Conservation (phyloP, 1,140 invertebrate species). For the Drosophila navojoa region DNA sequence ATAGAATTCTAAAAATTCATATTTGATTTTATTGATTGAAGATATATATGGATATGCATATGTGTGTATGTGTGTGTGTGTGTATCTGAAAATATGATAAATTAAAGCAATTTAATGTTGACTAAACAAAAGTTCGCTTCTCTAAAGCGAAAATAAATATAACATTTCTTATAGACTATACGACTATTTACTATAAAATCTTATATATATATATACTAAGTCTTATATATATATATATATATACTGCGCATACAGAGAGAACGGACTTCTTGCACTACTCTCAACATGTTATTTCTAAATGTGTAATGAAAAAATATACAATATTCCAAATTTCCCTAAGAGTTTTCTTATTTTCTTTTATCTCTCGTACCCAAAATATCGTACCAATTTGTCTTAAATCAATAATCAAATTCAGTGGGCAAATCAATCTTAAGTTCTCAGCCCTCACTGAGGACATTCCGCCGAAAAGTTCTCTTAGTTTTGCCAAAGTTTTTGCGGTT, state of each 20-base stretch:
- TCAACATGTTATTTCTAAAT: constrained; percentile 57
- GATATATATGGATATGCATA: background rate
- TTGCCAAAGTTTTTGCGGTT: background rate
- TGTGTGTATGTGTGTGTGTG: background rate
- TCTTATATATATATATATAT: background rate
- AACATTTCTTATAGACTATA: constrained; percentile 20
- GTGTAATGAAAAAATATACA: constrained; percentile 45
- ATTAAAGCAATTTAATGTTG: constrained; percentile 41
- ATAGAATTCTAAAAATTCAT: constrained; percentile 10
- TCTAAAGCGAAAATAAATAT: too few relatives aligned
- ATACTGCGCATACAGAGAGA: constrained; percentile 14
- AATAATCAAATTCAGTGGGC: too few relatives aligned
- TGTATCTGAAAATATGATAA: constrained; percentile 5
- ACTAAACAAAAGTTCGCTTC: background rate
- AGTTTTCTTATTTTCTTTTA: background rate
- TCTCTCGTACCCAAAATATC: background rate
- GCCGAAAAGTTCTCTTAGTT: background rate
- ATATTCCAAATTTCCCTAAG: constrained; percentile 22
- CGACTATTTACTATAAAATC: constrained; percentile 48
- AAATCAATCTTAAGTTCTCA: too few relatives aligned
- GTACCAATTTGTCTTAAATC: background rate
- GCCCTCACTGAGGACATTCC: background rate
- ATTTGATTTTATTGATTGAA: background rate
- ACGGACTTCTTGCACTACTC: background rate
- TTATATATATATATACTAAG: constrained; percentile 1